These are phyloP conservation scores for Pygathrix nemaeus DNA, from an alignment of 2,113 vertebrate species.

Conservation along the genomic window DNA sequence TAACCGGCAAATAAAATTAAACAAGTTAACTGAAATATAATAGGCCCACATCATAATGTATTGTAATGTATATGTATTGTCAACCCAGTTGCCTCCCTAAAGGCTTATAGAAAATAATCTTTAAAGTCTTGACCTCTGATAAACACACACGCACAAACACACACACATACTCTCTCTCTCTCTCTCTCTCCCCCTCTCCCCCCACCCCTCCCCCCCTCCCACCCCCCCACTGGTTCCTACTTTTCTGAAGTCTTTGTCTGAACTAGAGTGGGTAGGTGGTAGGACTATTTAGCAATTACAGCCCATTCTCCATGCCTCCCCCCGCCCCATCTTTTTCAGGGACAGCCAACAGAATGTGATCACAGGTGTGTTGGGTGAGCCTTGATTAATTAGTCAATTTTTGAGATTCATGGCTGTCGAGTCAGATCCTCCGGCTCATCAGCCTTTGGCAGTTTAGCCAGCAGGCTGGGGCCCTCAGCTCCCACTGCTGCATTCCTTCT, in stretches of 20 bases:
- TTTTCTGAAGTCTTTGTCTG: slow-evolving; percentile 12
- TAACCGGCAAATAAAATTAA: slow-evolving; percentile 18
- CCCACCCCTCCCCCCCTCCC: too few species aligned
- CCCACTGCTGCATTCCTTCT: slow-evolving; percentile 70
- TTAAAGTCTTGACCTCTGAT: slow-evolving; percentile 15
- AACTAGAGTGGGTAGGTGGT: neutral
- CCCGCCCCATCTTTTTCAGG: neutral
- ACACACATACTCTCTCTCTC: neutral
- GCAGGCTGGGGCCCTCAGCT: slow-evolving; percentile 52
- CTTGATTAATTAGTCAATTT: slow-evolving; percentile 77
- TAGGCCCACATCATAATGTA: neutral
- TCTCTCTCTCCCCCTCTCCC: neutral
- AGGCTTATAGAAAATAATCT: slow-evolving; percentile 22
- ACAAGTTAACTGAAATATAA: slow-evolving; percentile 43
- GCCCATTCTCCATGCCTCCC: neutral
- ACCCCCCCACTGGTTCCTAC: neutral
- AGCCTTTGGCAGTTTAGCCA: slow-evolving; percentile 8
- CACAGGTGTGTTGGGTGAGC: slow-evolving; percentile 76
- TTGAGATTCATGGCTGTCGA: slow-evolving; percentile 59
- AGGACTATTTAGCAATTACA: neutral
- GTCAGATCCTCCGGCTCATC: slow-evolving; percentile 58
- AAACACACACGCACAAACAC: too few species aligned
- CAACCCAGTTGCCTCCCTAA: slow-evolving; percentile 13
- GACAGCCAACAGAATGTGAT: slow-evolving; percentile 28
- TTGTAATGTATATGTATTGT: neutral